Base-by-base conservation (phyloP, 2,888 invertebrate genomes). In the Andricus curvator region DNA sequence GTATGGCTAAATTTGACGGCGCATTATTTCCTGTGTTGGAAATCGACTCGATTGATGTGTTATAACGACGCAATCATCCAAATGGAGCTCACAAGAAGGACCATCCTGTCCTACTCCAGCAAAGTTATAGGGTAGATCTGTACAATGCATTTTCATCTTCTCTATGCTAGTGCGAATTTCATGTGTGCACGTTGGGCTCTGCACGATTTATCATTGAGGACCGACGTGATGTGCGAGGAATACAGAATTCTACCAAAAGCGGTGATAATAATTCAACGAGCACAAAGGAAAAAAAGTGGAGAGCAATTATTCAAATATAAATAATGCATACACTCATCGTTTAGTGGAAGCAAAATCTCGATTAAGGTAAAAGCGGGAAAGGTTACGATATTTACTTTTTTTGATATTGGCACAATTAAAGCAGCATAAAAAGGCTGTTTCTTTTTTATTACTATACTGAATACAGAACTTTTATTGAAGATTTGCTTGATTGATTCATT, bases 51-150 rank as follows among this genome's bases (percentile, higher is more conserved):
- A 83, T 84, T 82, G 79, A 85, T 78, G 79, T 80, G 81, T 81
- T 56, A 78, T 83, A 81, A 83, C 80, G 81, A 82, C 51, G 86
- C 85, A 88, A 88, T 88, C 84, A 84, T 84, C 84, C 83, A 84
- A 88, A 88, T 89, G 88, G 88, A 87, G 81, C 81, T 79, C 78
- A 82, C 84, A 86, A 84, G 84, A 83, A 86, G 80, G 37, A 60
- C 74, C 56, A 60, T 33, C 37, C 74, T 74, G 56, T 74, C 56
- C 37, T 56, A 74, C 74, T 60, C 56, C 33, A 74, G 74, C 74
- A 74, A 56, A 74, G 56, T 56, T 74, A 56, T 70, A 33, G 70
- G 51, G 70, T 70, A 48, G 20, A 70, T 51, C 29, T 70, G 51
- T 33, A 70, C 51, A 70, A 70, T 70, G 51, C 70, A 70, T 70